Evolutionary conservation across 2,113 vertebrate genomes (phyloP), one percentile per base, ranked within the genome.

Genomic region (Lophotis ruficrista): DNA sequence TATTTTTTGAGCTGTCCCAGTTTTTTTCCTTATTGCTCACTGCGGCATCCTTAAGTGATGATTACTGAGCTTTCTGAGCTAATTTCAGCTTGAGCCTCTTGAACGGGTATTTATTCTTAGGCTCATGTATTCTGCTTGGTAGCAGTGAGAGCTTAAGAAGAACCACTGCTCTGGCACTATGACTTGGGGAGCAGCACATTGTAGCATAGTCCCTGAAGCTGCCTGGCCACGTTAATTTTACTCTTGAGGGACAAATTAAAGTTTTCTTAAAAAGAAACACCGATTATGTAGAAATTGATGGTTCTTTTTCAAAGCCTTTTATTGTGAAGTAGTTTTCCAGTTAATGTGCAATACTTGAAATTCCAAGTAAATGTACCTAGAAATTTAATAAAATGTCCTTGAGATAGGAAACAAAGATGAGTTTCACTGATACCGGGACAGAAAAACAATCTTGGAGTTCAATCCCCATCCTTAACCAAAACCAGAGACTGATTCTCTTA

Each of bases 1-100:
- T 87, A 6, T 81, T 45, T 78, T 87, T 83, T 68, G 69, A 76
- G 25, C 61, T 82, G n/a, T 48, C 38, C 35, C 27, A 21, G 61
- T 91, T 95, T 65, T 90, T 61, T 81, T 30, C 31, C 35, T 75
- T 82, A 45, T 7, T 89, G 77, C 53, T 94, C 30, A 11, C 60
- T 64, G 21, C 60, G 45, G 60, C 75, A 47, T 89, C 69, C 72
- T 71, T 38, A 69, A 38, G 65, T 78, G 87, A n/a, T 89, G 83
- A 78, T 79, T 91, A 91, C 84, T 93, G 69, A 87, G 73, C 38
- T 38, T 93, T 72, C 53, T 72, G 89, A 94, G 87, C 87, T 77
- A 68, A 22, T 82, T 94, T 41, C 58, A 82, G 73, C 84, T 41
- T 66, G 48, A 84, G 89, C 81, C n/a, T 93, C 73, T 91, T 30